Percentiles rank a stretch among this genome's conserved stretches.
Evolutionary conservation across 2,888 invertebrate genomes (phyloP).

Genomic region (Mystacides longicornis): DNA sequence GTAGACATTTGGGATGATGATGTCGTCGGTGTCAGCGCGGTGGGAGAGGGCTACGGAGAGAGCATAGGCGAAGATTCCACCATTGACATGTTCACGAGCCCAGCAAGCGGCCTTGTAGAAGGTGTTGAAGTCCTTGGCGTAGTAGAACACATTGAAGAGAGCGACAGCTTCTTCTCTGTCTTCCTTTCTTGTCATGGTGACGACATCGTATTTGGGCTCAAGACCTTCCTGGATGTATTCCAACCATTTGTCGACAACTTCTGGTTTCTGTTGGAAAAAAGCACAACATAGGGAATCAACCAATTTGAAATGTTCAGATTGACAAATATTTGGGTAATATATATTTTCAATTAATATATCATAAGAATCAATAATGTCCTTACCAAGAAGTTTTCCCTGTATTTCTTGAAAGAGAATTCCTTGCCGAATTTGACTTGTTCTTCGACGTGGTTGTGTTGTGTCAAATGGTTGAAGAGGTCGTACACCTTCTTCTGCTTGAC

Average conservation of each 20-base stretch:
- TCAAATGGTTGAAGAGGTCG: slow-evolving; percentile 40
- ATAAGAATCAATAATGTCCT: slow-evolving; percentile 25
- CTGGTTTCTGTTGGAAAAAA: slow-evolving; percentile 29
- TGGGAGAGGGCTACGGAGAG: slow-evolving; percentile 53
- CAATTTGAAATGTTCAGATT: not conserved
- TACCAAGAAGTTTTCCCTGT: slow-evolving; percentile 39
- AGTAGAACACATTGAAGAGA: slow-evolving; percentile 51
- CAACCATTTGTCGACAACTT: slow-evolving; percentile 42
- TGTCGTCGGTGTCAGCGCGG: slow-evolving; percentile 48
- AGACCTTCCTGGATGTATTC: slow-evolving; percentile 39
- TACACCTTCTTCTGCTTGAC: slow-evolving; percentile 41
- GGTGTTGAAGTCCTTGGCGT: slow-evolving; percentile 53
- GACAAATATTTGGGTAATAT: not conserved
- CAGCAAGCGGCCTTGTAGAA: slow-evolving; percentile 53
- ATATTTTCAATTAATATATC: not conserved
- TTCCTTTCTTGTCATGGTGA: slow-evolving; percentile 33
- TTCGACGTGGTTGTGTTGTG: slow-evolving; percentile 36
- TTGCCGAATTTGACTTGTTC: slow-evolving; percentile 38
- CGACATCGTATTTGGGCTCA: slow-evolving; percentile 43
- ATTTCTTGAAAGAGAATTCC: slow-evolving; percentile 35
- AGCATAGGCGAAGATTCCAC: slow-evolving; percentile 55
- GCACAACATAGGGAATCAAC: not conserved
- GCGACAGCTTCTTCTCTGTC: slow-evolving; percentile 44
- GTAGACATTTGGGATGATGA: slow-evolving; percentile 60
- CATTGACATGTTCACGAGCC: slow-evolving; percentile 53